Evolutionary conservation across 2,113 vertebrate species (phyloP).

Genomic region (Pseudorhombus dupliciocellatus): DNA sequence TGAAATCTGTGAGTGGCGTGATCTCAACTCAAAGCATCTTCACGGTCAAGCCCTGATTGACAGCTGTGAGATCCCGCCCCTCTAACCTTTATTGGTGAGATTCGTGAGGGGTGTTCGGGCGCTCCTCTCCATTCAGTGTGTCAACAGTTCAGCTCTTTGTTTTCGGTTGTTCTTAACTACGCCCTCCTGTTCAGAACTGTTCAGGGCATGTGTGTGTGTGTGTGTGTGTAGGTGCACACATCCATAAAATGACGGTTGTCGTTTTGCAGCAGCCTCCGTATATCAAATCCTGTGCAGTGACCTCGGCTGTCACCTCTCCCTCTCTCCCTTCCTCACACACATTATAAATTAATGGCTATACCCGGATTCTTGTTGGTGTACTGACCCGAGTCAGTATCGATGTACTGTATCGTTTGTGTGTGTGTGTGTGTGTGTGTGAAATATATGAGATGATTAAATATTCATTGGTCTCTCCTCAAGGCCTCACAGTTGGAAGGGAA

Average conservation of each 20-base stretch:
- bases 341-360: constrained; percentile 44
- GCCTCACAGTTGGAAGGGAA: constrained; percentile 13
- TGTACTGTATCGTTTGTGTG: constrained; percentile 13
- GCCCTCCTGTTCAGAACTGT: too few relatives aligned
- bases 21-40: too few relatives aligned
- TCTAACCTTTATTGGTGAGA: too few relatives aligned
- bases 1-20: too few relatives aligned
- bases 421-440: constrained; percentile 34
- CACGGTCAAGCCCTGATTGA: too few relatives aligned
- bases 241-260: constrained; percentile 57
- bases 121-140: too few relatives aligned
- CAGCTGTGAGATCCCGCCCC: too few relatives aligned
- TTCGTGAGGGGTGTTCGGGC: too few relatives aligned
- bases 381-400: constrained; percentile 43
- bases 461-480: constrained; percentile 49
- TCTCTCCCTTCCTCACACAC: background rate
- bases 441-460: constrained; percentile 65
- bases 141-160: too few relatives aligned
- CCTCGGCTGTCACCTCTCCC: constrained; percentile 54
- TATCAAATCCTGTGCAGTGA: constrained; percentile 55
- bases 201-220: background rate
- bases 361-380: constrained; percentile 39
- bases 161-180: too few relatives aligned
- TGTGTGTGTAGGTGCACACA: background rate
- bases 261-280: constrained; percentile 47